Evolutionary conservation across 2,888 invertebrate species (phyloP).

Genomic region (Drosophila pseudotalamancana): DNA sequence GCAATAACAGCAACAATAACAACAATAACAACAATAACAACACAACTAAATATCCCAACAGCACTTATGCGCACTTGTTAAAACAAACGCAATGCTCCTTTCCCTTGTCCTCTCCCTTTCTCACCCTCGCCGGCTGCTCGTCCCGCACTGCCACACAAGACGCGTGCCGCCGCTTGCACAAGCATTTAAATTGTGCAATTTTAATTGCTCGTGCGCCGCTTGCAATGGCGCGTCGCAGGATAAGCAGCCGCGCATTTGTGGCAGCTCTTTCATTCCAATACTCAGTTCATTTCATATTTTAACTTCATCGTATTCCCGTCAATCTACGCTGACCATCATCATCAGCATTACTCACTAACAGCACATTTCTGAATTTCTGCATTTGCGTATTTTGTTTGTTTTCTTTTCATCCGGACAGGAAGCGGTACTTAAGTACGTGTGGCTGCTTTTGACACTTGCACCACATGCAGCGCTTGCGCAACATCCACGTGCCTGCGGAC

Average conservation of each 20-base stretch:
- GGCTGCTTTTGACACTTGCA: background rate
- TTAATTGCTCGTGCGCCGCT: slow-evolving; percentile 53
- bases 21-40: slow-evolving; percentile 24
- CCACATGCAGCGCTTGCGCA: slow-evolving; percentile 15
- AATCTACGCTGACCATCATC: background rate
- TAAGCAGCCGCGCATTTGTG: slow-evolving; percentile 12
- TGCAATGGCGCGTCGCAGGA: slow-evolving; percentile 42
- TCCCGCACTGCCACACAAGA: slow-evolving; percentile 34
- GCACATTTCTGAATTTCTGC: background rate
- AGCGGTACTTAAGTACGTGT: slow-evolving; percentile 10
- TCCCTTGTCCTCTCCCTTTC: slow-evolving; percentile 9
- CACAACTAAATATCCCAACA: slow-evolving; percentile 25
- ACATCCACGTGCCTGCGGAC: background rate
- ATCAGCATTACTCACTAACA: background rate
- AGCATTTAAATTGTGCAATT: slow-evolving; percentile 53
- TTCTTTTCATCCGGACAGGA: slow-evolving; percentile 4
- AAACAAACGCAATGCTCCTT: slow-evolving; percentile 50
- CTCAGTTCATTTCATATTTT: slow-evolving; percentile 8
- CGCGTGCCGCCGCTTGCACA: slow-evolving; percentile 36
- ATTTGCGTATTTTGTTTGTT: slow-evolving; percentile 2
- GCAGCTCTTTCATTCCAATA: slow-evolving; percentile 5
- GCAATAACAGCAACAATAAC: slow-evolving; percentile 22
- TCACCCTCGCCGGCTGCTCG: background rate
- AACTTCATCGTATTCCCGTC: background rate
- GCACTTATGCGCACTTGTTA: slow-evolving; percentile 65